Evolutionary conservation across 2,888 invertebrate species (phyloP).

Genomic region (Platycnemis pennipes): DNA sequence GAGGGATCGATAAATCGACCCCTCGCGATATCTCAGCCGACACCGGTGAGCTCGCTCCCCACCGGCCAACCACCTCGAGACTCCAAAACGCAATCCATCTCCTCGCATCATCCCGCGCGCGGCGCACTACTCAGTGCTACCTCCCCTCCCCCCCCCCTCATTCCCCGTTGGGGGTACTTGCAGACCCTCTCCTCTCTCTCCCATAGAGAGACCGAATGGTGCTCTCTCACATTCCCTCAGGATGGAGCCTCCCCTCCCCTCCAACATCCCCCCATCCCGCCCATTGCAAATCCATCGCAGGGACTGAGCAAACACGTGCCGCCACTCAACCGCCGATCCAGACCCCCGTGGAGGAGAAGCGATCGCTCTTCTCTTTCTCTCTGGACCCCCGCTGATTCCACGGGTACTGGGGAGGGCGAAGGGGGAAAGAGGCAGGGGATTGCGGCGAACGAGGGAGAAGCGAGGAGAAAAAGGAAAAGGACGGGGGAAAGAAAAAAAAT

Average conservation of each 20-base stretch:
- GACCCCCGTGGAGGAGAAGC: constrained; percentile 52
- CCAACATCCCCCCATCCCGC: constrained; percentile 75
- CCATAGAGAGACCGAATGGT: background rate
- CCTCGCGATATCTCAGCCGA: too few relatives aligned
- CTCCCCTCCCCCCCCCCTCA: background rate
- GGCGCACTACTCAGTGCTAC: background rate
- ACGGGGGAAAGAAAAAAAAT: constrained; percentile 17
- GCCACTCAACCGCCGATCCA: constrained; percentile 74
- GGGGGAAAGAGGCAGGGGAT: constrained; percentile 64
- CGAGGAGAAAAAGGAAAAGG: constrained; percentile 31
- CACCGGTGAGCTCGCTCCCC: too few relatives aligned
- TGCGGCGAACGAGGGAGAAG: constrained; percentile 17
- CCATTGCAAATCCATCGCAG: constrained; percentile 74
- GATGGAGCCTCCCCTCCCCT: constrained; percentile 68
- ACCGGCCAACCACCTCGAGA: background rate
- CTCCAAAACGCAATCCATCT: background rate
- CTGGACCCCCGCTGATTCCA: constrained; percentile 68
- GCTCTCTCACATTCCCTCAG: constrained; percentile 73
- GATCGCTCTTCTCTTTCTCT: constrained; percentile 41
- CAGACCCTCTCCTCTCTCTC: background rate
- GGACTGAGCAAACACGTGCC: constrained; percentile 78
- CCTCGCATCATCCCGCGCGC: background rate
- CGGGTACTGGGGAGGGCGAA: constrained; percentile 70
- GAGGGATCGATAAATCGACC: too few relatives aligned
- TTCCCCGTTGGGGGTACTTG: background rate